These are phyloP conservation scores for Sphenodon punctatus DNA, from an alignment of 2,797 vertebrate species.

Conservation along the genomic window DNA sequence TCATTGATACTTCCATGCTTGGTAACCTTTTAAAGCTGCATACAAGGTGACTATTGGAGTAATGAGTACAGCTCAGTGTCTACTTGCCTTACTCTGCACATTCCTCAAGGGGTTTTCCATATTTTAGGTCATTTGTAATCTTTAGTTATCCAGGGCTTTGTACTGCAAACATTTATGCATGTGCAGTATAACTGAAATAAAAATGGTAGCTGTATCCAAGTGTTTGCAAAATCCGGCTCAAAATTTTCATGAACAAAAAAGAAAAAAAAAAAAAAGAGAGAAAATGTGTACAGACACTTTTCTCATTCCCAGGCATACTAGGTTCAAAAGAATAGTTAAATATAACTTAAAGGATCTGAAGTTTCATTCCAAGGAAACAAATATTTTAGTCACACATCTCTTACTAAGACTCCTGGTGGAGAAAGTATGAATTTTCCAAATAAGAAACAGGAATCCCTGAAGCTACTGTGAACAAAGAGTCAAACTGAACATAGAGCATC, in stretches of 20 bases:
- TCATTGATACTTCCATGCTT: background rate
- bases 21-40: background rate
- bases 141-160: too few species aligned
- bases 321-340: background rate
- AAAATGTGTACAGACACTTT: background rate
- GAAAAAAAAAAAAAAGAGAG: background rate
- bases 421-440: background rate
- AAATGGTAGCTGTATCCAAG: too few species aligned
- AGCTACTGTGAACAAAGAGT: background rate
- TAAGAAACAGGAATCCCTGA: accelerated
- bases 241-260: too few species aligned
- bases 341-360: background rate
- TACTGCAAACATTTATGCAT: too few species aligned
- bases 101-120: background rate
- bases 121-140: background rate
- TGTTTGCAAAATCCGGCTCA: too few species aligned
- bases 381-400: background rate
- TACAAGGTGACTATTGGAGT: background rate
- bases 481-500: background rate
- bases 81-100: too few species aligned
- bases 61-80: background rate
- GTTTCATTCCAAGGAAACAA: background rate
- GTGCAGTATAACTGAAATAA: too few species aligned
- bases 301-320: background rate
- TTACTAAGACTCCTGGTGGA: background rate